A percentile compares a stretch with the other conserved stretches of the same genome.
These are phyloP conservation scores for Capreolus pygargus DNA, from an alignment of 2,113 vertebrate species.

Conservation along the genomic window DNA sequence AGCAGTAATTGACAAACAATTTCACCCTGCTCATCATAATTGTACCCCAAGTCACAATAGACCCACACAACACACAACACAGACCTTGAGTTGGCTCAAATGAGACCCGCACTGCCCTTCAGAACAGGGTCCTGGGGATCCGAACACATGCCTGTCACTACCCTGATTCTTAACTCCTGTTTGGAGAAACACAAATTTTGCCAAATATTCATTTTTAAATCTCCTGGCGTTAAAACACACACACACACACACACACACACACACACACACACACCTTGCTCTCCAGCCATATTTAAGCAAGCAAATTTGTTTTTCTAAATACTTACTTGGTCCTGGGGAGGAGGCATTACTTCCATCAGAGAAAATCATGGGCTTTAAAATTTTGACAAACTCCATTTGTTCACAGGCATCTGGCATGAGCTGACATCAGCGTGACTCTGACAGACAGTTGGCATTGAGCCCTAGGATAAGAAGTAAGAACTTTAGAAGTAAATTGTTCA, in stretches of 20 bases:
- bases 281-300: background rate
- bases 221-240: background rate
- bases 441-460: background rate
- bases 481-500: background rate
- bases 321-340: background rate
- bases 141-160: accelerated
- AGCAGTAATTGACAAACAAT: constrained; percentile 33
- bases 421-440: background rate
- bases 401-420: accelerated
- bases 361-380: constrained; percentile 8
- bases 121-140: background rate
- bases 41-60: background rate
- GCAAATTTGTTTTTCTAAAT: background rate
- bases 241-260: no score
- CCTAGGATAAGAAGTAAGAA: background rate
- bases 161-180: background rate
- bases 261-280: background rate
- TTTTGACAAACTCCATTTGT: background rate
- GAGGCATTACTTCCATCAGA: background rate
- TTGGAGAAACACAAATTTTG: background rate
- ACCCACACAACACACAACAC: background rate
- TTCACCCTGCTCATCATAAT: background rate
- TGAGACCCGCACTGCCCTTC: background rate
- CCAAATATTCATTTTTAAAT: background rate
- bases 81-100: background rate